Evolutionary conservation across 2,113 vertebrate species (phyloP).

Genomic region (Trachemys scripta): DNA sequence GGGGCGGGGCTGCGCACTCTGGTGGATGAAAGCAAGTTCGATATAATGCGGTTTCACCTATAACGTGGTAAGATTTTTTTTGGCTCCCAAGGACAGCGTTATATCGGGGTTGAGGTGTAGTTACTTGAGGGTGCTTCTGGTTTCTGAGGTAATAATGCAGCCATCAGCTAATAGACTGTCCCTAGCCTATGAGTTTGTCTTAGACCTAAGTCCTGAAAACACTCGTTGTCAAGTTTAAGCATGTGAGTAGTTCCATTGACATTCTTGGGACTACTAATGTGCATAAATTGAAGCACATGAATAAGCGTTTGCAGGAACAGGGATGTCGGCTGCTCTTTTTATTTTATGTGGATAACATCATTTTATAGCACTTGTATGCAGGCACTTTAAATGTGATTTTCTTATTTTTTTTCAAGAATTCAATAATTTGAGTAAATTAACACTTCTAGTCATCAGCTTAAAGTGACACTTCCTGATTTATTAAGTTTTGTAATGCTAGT

Average conservation of each 20-base stretch:
- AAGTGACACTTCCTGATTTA: background rate
- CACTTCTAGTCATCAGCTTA: background rate
- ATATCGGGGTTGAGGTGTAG: background rate
- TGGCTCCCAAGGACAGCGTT: too few species aligned
- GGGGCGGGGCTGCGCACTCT: too few species aligned
- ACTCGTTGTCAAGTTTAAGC: background rate
- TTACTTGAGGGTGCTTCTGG: accelerated
- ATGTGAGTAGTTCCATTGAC: background rate
- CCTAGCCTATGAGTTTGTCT: background rate
- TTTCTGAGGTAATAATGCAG: background rate
- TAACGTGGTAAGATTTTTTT: too few species aligned
- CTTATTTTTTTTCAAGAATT: background rate
- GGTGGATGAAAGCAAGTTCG: too few species aligned
- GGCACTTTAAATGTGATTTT: background rate
- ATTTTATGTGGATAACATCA: background rate
- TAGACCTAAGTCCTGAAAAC: background rate
- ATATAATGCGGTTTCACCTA: too few species aligned
- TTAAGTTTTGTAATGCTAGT: background rate
- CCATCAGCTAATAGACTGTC: background rate
- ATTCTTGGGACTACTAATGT: background rate
- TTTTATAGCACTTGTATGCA: background rate
- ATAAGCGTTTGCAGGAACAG: background rate
- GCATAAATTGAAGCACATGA: background rate
- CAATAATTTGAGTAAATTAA: background rate
- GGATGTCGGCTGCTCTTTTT: background rate